These are phyloP conservation scores for Iguana delicatissima DNA, from an alignment of 2,797 vertebrate species.

Conservation along the genomic window DNA sequence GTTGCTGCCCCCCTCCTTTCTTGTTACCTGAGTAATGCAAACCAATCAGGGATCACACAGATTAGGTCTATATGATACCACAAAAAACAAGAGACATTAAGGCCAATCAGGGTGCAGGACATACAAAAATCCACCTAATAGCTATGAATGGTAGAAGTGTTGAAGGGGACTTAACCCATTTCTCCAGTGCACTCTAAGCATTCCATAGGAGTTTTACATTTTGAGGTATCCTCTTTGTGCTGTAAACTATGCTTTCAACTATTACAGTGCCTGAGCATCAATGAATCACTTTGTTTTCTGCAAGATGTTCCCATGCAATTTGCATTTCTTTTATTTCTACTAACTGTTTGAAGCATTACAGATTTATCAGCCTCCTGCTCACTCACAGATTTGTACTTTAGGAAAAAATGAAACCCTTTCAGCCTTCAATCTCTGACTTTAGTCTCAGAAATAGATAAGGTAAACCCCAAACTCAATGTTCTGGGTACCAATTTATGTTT, in stretches of 20 bases:
- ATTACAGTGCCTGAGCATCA: neutral
- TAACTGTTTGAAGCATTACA: neutral
- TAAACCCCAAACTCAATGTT: neutral
- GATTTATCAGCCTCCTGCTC: neutral
- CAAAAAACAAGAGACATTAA: neutral
- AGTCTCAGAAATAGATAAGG: neutral
- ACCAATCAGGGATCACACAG: neutral
- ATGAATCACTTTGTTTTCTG: conserved; percentile 4
- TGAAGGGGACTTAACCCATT: neutral
- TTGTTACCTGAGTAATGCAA: neutral
- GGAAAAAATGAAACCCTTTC: conserved; percentile 37
- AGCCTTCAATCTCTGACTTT: neutral
- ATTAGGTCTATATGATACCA: neutral
- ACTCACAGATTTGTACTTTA: neutral
- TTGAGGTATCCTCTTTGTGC: neutral
- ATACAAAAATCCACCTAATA: too few relatives aligned
- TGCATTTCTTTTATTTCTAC: conserved; percentile 22
- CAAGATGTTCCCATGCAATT: conserved; percentile 2
- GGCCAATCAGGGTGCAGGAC: too few relatives aligned
- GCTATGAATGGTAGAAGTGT: too few relatives aligned
- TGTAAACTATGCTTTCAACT: neutral
- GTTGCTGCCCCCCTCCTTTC: too few relatives aligned
- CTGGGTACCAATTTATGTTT: neutral
- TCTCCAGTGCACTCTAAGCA: neutral
- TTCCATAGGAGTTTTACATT: neutral